Evolutionary conservation across 2,113 vertebrate species (phyloP).

Genomic region (Ailurus styani): DNA sequence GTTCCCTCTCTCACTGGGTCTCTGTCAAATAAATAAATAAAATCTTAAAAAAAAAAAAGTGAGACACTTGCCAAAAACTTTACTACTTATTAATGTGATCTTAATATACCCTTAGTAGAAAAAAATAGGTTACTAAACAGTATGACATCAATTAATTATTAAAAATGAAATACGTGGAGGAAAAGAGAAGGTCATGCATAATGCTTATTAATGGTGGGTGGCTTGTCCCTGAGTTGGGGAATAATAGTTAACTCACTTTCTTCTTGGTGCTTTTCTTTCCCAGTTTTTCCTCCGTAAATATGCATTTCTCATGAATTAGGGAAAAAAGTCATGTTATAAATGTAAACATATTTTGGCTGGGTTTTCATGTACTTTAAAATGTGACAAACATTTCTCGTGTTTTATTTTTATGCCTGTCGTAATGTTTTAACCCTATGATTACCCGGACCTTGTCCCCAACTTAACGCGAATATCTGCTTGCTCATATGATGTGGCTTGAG

Average conservation of each 20-base stretch:
- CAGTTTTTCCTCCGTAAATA: neutral
- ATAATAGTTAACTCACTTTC: neutral
- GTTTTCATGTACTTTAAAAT: slow-evolving; percentile 8
- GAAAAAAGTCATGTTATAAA: neutral
- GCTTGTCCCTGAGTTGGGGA: neutral
- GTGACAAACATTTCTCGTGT: neutral
- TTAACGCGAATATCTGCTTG: neutral
- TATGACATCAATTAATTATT: neutral
- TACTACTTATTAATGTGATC: neutral
- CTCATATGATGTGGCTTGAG: neutral
- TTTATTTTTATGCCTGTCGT: slow-evolving; percentile 19
- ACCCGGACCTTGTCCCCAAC: neutral
- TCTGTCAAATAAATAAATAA: too few relatives aligned
- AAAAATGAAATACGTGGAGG: neutral
- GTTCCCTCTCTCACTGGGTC: too few relatives aligned
- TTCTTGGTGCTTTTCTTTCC: neutral
- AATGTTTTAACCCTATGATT: neutral
- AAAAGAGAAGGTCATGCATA: neutral
- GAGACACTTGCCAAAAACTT: neutral
- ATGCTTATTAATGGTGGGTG: neutral
- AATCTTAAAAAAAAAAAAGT: neutral
- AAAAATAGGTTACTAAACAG: neutral
- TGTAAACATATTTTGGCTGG: neutral
- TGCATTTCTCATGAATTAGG: neutral
- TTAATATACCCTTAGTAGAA: neutral